Base-by-base conservation (phyloP, 2,113 vertebrate genomes). In the Paradisaea rubra region DNA sequence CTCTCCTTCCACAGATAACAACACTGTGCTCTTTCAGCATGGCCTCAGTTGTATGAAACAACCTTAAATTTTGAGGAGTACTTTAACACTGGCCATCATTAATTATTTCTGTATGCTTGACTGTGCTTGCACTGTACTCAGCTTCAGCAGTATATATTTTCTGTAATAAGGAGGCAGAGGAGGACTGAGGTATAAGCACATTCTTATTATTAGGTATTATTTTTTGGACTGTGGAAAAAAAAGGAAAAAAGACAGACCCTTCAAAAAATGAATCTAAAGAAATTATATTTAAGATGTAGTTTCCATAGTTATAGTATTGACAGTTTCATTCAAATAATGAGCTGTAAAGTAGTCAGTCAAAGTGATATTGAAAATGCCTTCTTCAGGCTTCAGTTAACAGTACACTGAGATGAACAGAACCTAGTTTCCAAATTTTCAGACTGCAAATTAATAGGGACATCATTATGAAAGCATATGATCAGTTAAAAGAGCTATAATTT, bases 1-100 rank as follows among this genome's bases (percentile, higher is more conserved):
- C 84, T 95, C 90, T 96, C 72, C 96, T 86, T 92, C 77, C 77
- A 90, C 93, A 97, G 93, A 96, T 88, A 87, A 95, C 31, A 35
- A 54, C 90, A 90, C 60, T 60, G 52, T 95, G 82, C 68, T 94
- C 65, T 95, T 93, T 89, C 94, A 93, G 61, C 88, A 83, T 86
- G 90, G 65, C 82, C 64, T 94, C 45, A 86, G 76, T 96, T 95
- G 12, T 94, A 39, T 88, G 90, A 95, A 88, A 90, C 79, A 78
- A 52, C 60, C 56, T 78, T 94, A 95, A 71, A 78, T 90, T 93
- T 86, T 94, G 94, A 96, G 79, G 39, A 85, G 7, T 86, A 41
- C 44, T 86, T 93, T 92, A 78, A 81, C 81, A 78, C n/a, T 90
- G 79, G 64, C 81, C 89, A 83, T 86, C 60, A 53, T 68, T 63